Conservation (phyloP, 35 echinoderm and acorn worm species). For the Diadema setosum region DNA sequence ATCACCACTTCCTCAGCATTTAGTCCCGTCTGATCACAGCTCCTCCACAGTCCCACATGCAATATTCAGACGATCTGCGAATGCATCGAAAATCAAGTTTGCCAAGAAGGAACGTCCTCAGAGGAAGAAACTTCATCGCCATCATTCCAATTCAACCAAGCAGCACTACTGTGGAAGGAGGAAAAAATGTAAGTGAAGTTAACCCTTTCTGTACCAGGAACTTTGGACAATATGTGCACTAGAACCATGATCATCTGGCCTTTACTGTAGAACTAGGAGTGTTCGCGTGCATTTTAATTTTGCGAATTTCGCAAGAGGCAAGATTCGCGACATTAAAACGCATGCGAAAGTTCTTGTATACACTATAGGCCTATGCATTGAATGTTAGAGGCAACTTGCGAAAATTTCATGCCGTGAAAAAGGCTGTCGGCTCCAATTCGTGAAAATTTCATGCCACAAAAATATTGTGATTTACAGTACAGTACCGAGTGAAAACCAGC, state of each 20-base stretch:
- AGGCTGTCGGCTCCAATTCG: no score
- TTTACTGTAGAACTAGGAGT: neutral
- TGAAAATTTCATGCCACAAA: no score
- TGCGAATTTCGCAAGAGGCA: neutral
- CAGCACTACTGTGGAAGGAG: conserved; percentile 88
- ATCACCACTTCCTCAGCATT: conserved; percentile 58
- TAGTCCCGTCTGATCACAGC: conserved; percentile 27
- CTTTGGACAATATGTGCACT: neutral
- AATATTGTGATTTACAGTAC: neutral
- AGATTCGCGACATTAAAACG: no score
- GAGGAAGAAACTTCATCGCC: neutral
- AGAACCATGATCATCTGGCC: neutral
- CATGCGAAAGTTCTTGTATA: no score
- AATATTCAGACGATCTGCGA: conserved; percentile 69
- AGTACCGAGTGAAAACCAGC: no score
- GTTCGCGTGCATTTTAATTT: no score
- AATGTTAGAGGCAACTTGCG: no score
- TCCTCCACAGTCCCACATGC: conserved; percentile 47
- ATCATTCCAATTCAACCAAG: conserved; percentile 43
- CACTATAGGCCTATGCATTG: no score
- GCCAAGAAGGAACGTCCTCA: neutral
- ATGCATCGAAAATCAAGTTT: neutral
- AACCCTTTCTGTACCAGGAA: neutral
- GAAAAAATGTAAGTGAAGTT: conserved; percentile 69
- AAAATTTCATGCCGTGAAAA: no score